These are phyloP conservation scores for Drosophila hawaiiensis DNA, from an alignment of 2,888 invertebrate genomes.

Conservation along the genomic window DNA sequence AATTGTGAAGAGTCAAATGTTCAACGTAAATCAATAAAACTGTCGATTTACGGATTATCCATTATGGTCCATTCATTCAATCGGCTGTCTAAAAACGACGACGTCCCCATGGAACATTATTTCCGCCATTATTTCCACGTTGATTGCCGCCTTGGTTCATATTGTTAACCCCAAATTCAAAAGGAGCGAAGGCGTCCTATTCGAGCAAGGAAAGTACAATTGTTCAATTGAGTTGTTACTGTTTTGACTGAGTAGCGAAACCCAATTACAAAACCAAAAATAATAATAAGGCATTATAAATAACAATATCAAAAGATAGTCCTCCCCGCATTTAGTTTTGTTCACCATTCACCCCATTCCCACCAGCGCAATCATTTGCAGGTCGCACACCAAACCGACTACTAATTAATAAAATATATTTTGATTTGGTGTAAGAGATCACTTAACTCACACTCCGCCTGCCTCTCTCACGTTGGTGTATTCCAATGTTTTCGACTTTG, in stretches of 20 bases:
- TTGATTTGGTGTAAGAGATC: background rate
- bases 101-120: conserved; percentile 84
- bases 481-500: background rate
- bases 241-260: conserved; percentile 23
- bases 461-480: background rate
- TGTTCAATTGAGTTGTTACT: conserved; percentile 68
- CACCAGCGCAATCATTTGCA: conserved; percentile 4
- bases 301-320: background rate
- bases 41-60: conserved; percentile 13
- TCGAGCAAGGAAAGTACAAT: conserved; percentile 69
- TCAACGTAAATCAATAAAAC: conserved; percentile 13
- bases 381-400: background rate
- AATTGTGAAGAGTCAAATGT: conserved; percentile 34
- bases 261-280: conserved; percentile 19
- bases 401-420: background rate
- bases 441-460: background rate
- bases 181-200: conserved; percentile 84
- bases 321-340: background rate
- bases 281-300: conserved; percentile 5
- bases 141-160: conserved; percentile 84
- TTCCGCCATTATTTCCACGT: conserved; percentile 83
- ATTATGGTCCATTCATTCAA: conserved; percentile 18
- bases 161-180: conserved; percentile 85
- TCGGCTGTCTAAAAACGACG: conserved; percentile 83
- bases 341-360: background rate